Base-by-base conservation (phyloP, 2,113 vertebrate genomes). In the Mystacornis crossleyi region DNA sequence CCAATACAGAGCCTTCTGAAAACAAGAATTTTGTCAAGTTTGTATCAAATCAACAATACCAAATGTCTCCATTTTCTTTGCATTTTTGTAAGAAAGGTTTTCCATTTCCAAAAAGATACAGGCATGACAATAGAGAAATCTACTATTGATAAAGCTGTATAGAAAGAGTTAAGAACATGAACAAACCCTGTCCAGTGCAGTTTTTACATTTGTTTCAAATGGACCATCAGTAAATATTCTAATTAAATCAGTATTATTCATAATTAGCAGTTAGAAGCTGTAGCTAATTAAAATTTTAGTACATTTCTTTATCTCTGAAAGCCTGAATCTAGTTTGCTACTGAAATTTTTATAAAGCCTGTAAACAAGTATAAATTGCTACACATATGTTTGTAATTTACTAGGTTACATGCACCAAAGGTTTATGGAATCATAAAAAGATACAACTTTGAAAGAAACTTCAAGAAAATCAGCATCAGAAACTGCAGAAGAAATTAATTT, bases 211-310 rank as follows among this genome's bases (percentile, higher is more conserved):
- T 93, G 58, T 93, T 93, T 91, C 71, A 86, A 88, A 70, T 12
- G n/a, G 50, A 86, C 43, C 38, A 85, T 55, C 47, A 77, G 75
- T 50, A 85, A 81, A 62, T 57, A 88, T 51, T 90, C 66, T 81
- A 94, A 96, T 86, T 93, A 94, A 86, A 93, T 55, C 93, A 86
- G 54, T 90, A 86, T 93, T 87, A 93, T 80, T 94, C 58, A 62
- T 91, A 96, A 95, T 94, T 90, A 96, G 84, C 78, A 73, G 48
- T 90, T 82, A 86, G 86, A 95, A 94, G 74, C 73, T 61, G 66
- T 25, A 82, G 71, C 85, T 97, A 96, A 96, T 96, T 87, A 96
- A 95, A 96, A 94, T 96, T 96, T 97, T 93, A 97, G 78, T 85
- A 89, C 79, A 62, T 73, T 94, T 94, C 89, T 94, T 95, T 77